Evolutionary conservation across 2,888 invertebrate genomes (phyloP), one percentile per base, ranked within the genome.

Genomic region (Caenorhabditis doughertyi): DNA sequence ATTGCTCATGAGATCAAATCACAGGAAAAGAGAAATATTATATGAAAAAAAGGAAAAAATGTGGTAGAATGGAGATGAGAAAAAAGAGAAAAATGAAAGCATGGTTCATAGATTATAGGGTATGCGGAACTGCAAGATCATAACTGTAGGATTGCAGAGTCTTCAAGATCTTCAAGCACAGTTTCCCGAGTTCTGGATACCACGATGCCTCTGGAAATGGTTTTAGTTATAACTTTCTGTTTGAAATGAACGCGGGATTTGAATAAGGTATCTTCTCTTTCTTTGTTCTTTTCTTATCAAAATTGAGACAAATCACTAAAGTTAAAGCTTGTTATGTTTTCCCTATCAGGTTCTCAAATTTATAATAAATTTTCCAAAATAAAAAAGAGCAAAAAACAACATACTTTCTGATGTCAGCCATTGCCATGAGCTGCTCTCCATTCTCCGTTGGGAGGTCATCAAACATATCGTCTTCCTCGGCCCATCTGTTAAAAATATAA

Each of bases 401-500:
- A 21, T 29, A 77, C 77, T 77, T 82, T 72, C 76, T 7, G 47
- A 82, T 82, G 47, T 82, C 77, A 16, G 82, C 77, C 82, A 82
- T 82, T 55, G 82, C 82, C 82, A 82, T 73, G 1, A 82, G 42
- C 42, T 82, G 82, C 64, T 77, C 82, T 27, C 82, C 82, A 62
- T 77, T 77, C 55, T 82, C 82, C 70, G 67, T 77, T 25, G 70
- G 67, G 58, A 65, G 64, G 64, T 82, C 82, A 68, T 82, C 82
- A 77, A 82, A 77, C 71, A 82, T 72, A 72, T 82, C 82, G 51
- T 82, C 82, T 27, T 82, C 82, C 42, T 82, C 82, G 39, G 71
- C 77, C 82, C 82, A 82, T 72, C 82, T 82, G 71, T 49, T 23
- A 51, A 72, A 47, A 53, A 60, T 32, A 62, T 53, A 49, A 47